Base-by-base conservation (phyloP, 1,140 invertebrate genomes). In the Hypsibius dujardini region DNA sequence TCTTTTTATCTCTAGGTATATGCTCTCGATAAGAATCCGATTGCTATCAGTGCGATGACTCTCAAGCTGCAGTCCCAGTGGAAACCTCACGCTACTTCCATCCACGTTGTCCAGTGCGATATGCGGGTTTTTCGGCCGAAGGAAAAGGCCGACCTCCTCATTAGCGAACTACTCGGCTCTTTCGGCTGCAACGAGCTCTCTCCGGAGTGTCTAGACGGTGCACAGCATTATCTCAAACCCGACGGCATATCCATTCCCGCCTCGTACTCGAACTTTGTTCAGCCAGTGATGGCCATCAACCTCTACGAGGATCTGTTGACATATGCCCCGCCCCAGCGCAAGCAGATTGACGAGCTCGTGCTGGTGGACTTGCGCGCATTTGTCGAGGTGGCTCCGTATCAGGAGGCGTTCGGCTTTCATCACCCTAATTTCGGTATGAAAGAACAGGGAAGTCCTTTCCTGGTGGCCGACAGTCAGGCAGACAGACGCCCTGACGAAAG, bases 181-280 rank as follows among this genome's bases (percentile, higher is more conserved):
- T 98, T 98, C 84, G 94, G 93, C 40, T 95, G 98, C 79, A 99
- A 99, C 80, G 96, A 99, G 82, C 84, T 99, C 1, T 95, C 92
- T 1, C 96, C 96, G 0, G 96, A 99, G 80, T 98, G 95, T 82
- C 83, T 99, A 14, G 93, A 98, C 83, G 93, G 94, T 2, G 92
- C 92, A 14, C 86, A 92, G 75, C 85, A 86, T 59, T 88, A 93
- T 74, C 79, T 97, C 0, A 93, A 90, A 83, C 60, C 47, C 62
- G 87, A 87, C 82, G 93, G 92, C 40, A 88, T 97, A 71, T 93
- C 90, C 77, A 96, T 98, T 79, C 95, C 95, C 2, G 80, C 80
- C 74, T 85, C 86, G 71, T 98, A 97, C 75, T 92, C 87, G 1
- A 97, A 93, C 0, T 95, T 88, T 79, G 82, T 97, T 46, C 85